These are phyloP conservation scores for Hemibagrus guttatus DNA, from an alignment of 2,797 vertebrate species.

Conservation along the genomic window DNA sequence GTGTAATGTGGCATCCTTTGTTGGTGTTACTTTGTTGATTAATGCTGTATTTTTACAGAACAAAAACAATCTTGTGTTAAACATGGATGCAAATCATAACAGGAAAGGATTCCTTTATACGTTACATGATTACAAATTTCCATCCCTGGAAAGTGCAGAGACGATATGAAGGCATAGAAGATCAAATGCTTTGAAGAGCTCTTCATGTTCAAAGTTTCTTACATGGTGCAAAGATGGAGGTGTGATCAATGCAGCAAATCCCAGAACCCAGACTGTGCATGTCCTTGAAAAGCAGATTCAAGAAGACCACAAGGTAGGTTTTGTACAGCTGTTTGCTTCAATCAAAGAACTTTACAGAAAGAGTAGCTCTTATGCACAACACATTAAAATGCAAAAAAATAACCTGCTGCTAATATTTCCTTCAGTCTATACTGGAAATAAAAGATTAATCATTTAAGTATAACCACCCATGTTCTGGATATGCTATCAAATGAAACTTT, in stretches of 20 bases:
- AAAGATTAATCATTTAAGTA: not conserved
- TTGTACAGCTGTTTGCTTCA: slow-evolving; percentile 31
- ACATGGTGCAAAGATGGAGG: slow-evolving; percentile 59
- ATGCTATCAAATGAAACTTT: not conserved
- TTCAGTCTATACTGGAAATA: not conserved
- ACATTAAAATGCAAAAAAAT: not conserved
- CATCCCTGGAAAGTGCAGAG: slow-evolving; percentile 22
- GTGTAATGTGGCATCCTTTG: not conserved
- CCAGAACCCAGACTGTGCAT: slow-evolving; percentile 37
- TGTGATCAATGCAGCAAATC: slow-evolving; percentile 51
- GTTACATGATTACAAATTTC: not conserved
- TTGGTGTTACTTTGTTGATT: not conserved
- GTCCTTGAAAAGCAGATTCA: slow-evolving; percentile 39
- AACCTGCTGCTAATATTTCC: not conserved
- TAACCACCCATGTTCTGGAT: not conserved
- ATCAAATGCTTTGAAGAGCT: slow-evolving; percentile 69
- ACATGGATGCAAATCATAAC: not conserved
- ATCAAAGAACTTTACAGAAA: slow-evolving; percentile 8
- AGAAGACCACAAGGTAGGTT: slow-evolving; percentile 33
- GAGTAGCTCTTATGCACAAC: not conserved
- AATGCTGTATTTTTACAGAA: not conserved
- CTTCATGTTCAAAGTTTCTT: slow-evolving; percentile 62
- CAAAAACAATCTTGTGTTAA: not conserved
- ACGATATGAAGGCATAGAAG: slow-evolving; percentile 72
- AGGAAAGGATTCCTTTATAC: not conserved